A percentile compares a stretch with the other conserved stretches of the same genome.
Evolutionary conservation across 2,888 invertebrate species (phyloP).

Genomic region (Drosophila robusta): DNA sequence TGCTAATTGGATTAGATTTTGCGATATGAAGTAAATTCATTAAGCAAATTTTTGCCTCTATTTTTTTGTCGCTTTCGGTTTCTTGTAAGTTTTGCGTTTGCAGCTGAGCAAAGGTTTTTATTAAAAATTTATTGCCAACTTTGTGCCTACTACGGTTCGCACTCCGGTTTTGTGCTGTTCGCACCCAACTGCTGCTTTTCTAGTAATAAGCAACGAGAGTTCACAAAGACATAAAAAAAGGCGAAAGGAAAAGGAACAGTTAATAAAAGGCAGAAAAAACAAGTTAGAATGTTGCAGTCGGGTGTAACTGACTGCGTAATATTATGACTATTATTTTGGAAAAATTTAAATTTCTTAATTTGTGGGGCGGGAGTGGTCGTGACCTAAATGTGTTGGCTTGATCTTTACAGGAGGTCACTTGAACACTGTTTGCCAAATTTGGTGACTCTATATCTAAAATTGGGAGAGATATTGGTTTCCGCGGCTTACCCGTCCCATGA

Average conservation of each 20-base stretch:
- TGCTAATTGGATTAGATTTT: constrained; percentile 78
- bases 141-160: constrained; percentile 20
- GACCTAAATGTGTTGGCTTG: too few relatives aligned
- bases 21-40: constrained; percentile 69
- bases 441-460: too few relatives aligned
- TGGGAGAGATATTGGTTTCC: too few relatives aligned
- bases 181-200: constrained; percentile 19
- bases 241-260: constrained; percentile 41
- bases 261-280: constrained; percentile 50
- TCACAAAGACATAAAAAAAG: constrained; percentile 64
- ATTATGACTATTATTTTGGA: too few relatives aligned
- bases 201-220: constrained; percentile 68
- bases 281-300: too few relatives aligned
- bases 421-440: too few relatives aligned
- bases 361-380: too few relatives aligned
- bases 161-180: constrained; percentile 3
- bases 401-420: too few relatives aligned
- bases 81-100: constrained; percentile 18
- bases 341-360: too few relatives aligned
- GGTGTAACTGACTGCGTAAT: too few relatives aligned
- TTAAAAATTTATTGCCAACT: constrained; percentile 74
- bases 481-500: too few relatives aligned
- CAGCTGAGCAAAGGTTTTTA: constrained; percentile 57
- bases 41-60: constrained; percentile 22
- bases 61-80: constrained; percentile 1